Base-by-base conservation (phyloP, 2,888 invertebrate species). In the Chloromyia formosa region DNA sequence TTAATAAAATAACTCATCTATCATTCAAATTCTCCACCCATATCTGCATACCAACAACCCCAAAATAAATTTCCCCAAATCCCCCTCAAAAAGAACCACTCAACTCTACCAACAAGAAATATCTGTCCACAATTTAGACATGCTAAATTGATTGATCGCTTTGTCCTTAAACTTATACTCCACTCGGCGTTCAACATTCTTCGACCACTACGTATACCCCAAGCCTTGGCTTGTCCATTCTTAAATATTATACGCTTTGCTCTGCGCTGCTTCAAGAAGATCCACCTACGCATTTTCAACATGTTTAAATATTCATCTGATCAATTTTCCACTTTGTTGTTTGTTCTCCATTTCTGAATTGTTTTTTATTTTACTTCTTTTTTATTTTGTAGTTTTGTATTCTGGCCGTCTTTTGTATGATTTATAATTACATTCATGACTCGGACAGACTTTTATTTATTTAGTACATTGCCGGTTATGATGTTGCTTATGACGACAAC, bases 111-210 rank as follows among this genome's bases (percentile, higher is more conserved):
- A 61, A 53, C 62, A 74, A 62, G 54, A 35, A 35, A 74, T 54
- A 74, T 74, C 73, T 53, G 73, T 74, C 64, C 40, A 18, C 45
- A 53, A 61, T 64, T 74, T 54, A 64, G 77, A 75, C 77, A 75
- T 75, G 71, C 75, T 64, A 49, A 74, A 77, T 75, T 77, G 77
- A 77, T 77, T 77, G 77, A 77, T 77, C 74, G 73, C 71, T 77
- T 74, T 75, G 75, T 77, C 60, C 69, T 56, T 18, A 77, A 49
- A 62, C 68, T 49, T 45, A 45, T 40, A 62, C 42, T 62, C 42
- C 35, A 62, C 45, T 12, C 42, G 40, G 23, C 12, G 4, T 16
- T 42, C 42, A 16, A 4, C 42, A 42, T 40, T 27, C 9, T 27
- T 27, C 27, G 7, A 35, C 40, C n/a, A 62, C 35, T 14, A 5